Evolutionary conservation across 2,113 vertebrate genomes (phyloP).

Genomic region (mouse (Mus musculus)): DNA sequence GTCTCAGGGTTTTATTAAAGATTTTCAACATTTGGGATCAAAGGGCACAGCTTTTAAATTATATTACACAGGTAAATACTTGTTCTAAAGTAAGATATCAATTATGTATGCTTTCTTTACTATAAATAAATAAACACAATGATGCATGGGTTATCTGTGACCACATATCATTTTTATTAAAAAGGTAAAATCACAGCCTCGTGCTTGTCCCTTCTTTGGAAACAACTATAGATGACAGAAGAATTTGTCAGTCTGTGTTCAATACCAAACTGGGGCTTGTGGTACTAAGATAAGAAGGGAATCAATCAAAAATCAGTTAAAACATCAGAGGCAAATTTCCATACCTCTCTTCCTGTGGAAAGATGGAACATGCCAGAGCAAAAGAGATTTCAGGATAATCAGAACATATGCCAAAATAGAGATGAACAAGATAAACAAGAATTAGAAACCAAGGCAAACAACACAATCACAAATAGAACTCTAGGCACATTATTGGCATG

Average conservation of each 20-base stretch:
- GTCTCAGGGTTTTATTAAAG: not conserved
- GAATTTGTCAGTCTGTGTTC: constrained; percentile 58
- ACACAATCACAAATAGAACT: not conserved
- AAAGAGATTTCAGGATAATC: constrained; percentile 60
- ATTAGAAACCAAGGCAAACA: not conserved
- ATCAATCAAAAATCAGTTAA: constrained; percentile 79
- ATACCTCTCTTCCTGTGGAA: constrained; percentile 54
- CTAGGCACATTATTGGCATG: not conserved
- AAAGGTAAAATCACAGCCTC: constrained; percentile 23
- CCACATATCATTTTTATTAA: constrained; percentile 44
- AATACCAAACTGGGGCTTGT: constrained; percentile 49
- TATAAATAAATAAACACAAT: not conserved
- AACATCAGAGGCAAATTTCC: constrained; percentile 77
- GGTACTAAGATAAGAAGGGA: constrained; percentile 70
- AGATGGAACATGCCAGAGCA: not conserved
- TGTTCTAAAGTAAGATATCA: constrained; percentile 6
- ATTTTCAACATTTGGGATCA: not conserved
- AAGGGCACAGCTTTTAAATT: not conserved
- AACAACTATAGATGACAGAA: constrained; percentile 66
- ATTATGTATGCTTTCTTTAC: not conserved
- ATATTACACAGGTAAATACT: not conserved
- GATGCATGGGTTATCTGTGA: constrained; percentile 2
- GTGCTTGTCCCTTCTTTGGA: constrained; percentile 24
- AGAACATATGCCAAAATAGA: constrained; percentile 59
- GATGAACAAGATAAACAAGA: constrained; percentile 63